Base-by-base conservation (phyloP, 2,888 invertebrate species). In the Mayetiola destructor region DNA sequence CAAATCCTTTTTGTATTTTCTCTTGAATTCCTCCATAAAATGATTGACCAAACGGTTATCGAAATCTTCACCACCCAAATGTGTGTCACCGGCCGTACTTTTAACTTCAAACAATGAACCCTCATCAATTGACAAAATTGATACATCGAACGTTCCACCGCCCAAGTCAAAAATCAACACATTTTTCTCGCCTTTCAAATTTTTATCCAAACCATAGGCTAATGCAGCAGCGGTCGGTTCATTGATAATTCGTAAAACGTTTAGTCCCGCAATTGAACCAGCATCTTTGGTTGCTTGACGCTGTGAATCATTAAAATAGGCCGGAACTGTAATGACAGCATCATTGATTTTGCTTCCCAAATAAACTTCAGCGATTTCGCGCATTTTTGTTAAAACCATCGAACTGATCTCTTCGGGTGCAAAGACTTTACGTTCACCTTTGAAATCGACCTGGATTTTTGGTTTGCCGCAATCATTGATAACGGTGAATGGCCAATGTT, bases 131-230 rank as follows among this genome's bases (percentile, higher is more conserved):
- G 88, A 83, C 30, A 94, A 75, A 61, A 93, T 80, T 29, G 93
- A 93, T 9, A 94, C 93, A 75, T 94, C 93, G 68, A 94, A 94
- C 35, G 91, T 92, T 30, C 91, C 93, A 61, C 92, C 92, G 23
- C 85, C 85, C 59, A 87, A 76, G 69, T 86, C 85, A 64, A 84
- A 85, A 63, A 86, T 85, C 12, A 85, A 71, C 6, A 85, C 82
- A 67, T 82, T 85, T 61, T 81, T 82, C 65, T 85, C 85, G 2
- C 85, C 84, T 66, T 79, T 80, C 14, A 84, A 73, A 64, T 84
- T 80, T 69, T 85, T 85, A 66, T 85, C 85, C 53, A 85, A 72
- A 8, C 92, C 91, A 65, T 92, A 90, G 58, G 90, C 88, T 59
- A 90, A 74, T 40, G 89, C 89, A 20, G 89, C 90, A 1, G 88